Percentiles rank a stretch among this genome's conserved stretches.
These are phyloP conservation scores for Agrochola macilenta DNA, from an alignment of 2,888 invertebrate genomes.

Conservation along the genomic window DNA sequence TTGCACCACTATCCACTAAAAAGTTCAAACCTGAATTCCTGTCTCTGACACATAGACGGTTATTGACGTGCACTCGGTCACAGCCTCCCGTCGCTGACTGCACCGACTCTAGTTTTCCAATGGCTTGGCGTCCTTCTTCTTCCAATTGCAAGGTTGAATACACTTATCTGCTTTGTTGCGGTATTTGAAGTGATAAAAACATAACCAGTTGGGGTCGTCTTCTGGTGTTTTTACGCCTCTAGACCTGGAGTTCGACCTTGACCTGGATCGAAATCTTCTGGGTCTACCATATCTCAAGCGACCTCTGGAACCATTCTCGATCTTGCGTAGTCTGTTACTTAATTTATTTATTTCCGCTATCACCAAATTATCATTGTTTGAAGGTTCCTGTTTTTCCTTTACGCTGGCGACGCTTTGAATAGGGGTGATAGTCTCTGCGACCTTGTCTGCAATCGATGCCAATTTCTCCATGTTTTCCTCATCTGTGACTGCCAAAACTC, in stretches of 20 bases:
- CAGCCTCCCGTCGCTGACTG: constrained; percentile 6
- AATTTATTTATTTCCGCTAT: too few species aligned
- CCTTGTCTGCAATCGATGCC: too few species aligned
- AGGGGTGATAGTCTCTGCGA: too few species aligned
- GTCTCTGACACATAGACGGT: constrained; percentile 7
- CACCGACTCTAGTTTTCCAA: too few species aligned
- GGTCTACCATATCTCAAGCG: background rate
- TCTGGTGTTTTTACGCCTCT: background rate
- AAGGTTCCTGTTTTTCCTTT: too few species aligned
- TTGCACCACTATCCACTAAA: constrained; percentile 15
- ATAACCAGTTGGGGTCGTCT: constrained; percentile 2
- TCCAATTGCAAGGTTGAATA: background rate
- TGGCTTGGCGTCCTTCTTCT: background rate
- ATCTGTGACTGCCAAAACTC: too few species aligned
- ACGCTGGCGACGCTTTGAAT: too few species aligned
- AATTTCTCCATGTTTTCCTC: too few species aligned
- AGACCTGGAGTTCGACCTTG: background rate
- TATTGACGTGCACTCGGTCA: background rate
- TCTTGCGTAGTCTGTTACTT: background rate
- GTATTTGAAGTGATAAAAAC: background rate
- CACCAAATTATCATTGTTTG: too few species aligned
- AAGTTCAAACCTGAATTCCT: constrained; percentile 10
- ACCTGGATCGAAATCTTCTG: background rate
- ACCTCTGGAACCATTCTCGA: background rate
- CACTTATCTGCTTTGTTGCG: background rate